Percentiles rank a stretch among this genome's conserved stretches.
Conservation (phyloP, 2,797 vertebrate genomes). For the Tenualosa thibaudeaui region DNA sequence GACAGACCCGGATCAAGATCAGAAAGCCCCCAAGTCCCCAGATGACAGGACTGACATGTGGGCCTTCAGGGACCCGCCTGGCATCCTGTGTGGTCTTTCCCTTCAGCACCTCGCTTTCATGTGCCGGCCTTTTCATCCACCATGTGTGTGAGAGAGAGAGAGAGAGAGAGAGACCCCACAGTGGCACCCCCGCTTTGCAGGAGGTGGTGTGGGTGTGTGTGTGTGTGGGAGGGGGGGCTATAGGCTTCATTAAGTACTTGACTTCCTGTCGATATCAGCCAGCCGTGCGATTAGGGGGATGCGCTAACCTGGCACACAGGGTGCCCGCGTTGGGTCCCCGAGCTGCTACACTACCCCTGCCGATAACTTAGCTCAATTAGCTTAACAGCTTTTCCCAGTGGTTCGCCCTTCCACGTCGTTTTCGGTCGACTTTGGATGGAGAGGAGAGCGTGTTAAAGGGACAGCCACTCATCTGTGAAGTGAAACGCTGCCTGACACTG, state of each 20-base stretch:
- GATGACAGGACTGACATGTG: slow-evolving; percentile 10
- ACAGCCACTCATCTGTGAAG: not conserved
- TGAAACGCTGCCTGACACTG: not conserved
- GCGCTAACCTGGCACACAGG: slow-evolving; percentile 60
- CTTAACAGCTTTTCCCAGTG: slow-evolving; percentile 7
- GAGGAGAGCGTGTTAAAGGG: not conserved
- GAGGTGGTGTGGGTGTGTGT: not conserved
- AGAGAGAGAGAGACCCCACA: slow-evolving; percentile 45
- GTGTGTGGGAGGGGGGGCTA: slow-evolving; percentile 29
- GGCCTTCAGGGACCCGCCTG: no score
- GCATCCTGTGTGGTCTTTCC: slow-evolving; percentile 1
- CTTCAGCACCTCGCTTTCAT: slow-evolving; percentile 35
- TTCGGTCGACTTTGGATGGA: not conserved
- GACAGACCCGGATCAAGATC: not conserved
- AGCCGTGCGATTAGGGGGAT: slow-evolving; percentile 69
- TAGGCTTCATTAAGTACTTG: slow-evolving; percentile 73
- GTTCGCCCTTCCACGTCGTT: not conserved
- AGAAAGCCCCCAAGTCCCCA: not conserved
- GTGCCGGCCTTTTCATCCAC: slow-evolving; percentile 58
- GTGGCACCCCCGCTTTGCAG: slow-evolving; percentile 55
- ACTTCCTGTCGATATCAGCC: slow-evolving; percentile 73
- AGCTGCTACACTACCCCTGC: not conserved
- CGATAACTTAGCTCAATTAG: slow-evolving; percentile 7
- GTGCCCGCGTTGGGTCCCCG: slow-evolving; percentile 52
- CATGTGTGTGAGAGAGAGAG: slow-evolving; percentile 14